Evolutionary conservation across 2,797 vertebrate genomes (phyloP).

Genomic region (Acanthiza pusilla): DNA sequence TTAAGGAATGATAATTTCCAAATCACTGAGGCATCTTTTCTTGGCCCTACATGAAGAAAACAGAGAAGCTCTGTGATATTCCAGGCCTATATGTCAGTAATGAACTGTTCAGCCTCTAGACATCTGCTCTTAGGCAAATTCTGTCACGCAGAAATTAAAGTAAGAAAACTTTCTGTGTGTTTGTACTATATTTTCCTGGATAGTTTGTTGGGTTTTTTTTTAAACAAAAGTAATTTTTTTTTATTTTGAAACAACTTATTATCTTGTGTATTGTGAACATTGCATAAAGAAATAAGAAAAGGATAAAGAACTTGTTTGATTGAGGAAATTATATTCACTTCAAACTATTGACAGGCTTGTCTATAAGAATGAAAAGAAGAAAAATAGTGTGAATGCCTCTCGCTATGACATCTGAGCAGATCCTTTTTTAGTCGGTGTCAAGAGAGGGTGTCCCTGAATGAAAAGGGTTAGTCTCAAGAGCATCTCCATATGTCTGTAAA

Average conservation of each 20-base stretch:
- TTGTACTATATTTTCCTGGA: neutral
- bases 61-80: neutral
- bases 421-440: neutral
- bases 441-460: neutral
- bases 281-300: constrained; percentile 20
- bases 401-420: neutral
- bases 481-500: neutral
- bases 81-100: neutral
- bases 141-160: neutral
- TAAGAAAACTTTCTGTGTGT: neutral
- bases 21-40: neutral
- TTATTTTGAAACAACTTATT: neutral
- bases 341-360: neutral
- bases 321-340: neutral
- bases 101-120: neutral
- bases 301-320: neutral
- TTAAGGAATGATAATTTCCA: neutral
- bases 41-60: neutral
- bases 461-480: neutral
- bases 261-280: neutral
- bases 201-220: neutral
- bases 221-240: neutral
- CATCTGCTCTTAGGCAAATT: neutral
- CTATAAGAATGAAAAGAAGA: neutral
- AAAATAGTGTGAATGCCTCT: neutral